These are phyloP conservation scores for Rhincodon typus DNA, from an alignment of 2,797 vertebrate species.

Conservation along the genomic window DNA sequence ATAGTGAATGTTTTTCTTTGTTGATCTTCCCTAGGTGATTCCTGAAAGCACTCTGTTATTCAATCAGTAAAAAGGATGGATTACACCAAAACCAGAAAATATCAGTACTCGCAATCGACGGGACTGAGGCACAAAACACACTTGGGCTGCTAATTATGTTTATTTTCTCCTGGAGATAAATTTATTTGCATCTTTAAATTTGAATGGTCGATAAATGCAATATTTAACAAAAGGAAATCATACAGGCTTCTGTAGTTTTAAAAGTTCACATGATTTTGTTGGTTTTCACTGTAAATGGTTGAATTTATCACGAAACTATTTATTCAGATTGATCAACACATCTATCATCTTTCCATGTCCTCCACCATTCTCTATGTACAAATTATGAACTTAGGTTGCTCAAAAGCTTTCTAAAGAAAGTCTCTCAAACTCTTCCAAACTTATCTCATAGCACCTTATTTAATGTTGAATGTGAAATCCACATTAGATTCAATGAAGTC, in stretches of 20 bases:
- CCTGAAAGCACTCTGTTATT: conserved; percentile 11
- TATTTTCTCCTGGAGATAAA: background rate
- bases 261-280: background rate
- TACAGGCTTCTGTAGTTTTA: background rate
- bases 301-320: background rate
- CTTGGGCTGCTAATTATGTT: background rate
- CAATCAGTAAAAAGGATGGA: conserved; percentile 11
- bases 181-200: background rate
- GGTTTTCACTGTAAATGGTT: background rate
- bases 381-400: background rate
- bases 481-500: background rate
- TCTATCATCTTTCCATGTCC: background rate
- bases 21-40: conserved; percentile 16
- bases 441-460: background rate
- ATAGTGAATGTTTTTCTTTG: conserved; percentile 25
- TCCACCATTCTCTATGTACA: conserved; percentile 40
- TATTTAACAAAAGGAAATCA: background rate
- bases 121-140: background rate
- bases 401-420: background rate
- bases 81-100: background rate
- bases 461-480: background rate
- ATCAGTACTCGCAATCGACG: background rate
- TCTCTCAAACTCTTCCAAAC: background rate
- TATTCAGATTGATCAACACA: background rate
- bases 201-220: background rate